A percentile compares a stretch with the other conserved stretches of the same genome.
phyloP scores from a whole-genome alignment of 2,113 vertebrate species.

The Marmota flaviventris region DNA sequence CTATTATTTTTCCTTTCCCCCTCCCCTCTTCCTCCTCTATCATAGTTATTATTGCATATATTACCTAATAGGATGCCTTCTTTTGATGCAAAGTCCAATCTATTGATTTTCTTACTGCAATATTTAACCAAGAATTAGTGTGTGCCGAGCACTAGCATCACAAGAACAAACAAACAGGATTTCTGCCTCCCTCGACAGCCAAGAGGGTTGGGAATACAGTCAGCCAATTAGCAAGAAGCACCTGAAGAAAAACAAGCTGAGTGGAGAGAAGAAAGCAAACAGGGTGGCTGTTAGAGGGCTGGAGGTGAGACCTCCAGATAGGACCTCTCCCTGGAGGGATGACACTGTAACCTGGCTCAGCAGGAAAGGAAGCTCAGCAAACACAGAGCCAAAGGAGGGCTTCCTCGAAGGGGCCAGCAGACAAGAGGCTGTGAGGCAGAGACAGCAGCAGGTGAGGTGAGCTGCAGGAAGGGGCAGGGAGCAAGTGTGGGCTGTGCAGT shows the following conservation, averaged over 20 bases:
- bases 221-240: not conserved
- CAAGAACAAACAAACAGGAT: not conserved
- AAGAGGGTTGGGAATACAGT: accelerated
- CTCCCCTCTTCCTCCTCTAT: not conserved
- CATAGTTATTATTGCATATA: not conserved
- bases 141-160: not conserved
- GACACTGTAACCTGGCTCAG: not conserved
- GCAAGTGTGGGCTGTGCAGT: not conserved
- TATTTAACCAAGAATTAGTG: not conserved
- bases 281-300: accelerated
- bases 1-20: accelerated
- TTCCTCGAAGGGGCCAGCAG: not conserved
- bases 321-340: not conserved
- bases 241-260: not conserved
- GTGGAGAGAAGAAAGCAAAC: not conserved
- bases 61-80: not conserved
- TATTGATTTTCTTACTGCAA: not conserved
- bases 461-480: not conserved
- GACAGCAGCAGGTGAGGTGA: not conserved
- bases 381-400: not conserved
- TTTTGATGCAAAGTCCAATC: not conserved
- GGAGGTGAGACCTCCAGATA: too few species aligned
- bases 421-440: accelerated
- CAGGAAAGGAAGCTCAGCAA: not conserved
- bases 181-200: not conserved